phyloP scores from a whole-genome alignment of 2,797 vertebrate genomes.

The Columba guinea region DNA sequence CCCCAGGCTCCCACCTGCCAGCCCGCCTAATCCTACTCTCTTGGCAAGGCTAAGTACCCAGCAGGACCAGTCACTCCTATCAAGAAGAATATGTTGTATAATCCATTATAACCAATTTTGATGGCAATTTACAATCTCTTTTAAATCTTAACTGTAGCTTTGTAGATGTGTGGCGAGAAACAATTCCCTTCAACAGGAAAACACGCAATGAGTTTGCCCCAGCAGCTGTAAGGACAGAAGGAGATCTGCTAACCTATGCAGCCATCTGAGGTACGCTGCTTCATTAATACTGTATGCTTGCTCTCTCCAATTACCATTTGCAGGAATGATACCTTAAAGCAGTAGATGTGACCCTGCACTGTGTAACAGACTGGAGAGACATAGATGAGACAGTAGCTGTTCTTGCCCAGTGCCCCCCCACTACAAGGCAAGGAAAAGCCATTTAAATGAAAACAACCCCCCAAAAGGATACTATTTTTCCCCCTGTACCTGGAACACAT shows the following conservation, averaged over 20 bases:
- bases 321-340: background rate
- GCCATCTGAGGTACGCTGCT: background rate
- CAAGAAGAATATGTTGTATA: background rate
- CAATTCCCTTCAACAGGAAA: background rate
- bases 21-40: background rate
- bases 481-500: background rate
- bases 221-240: background rate
- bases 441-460: background rate
- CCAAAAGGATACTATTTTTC: background rate
- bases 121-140: background rate
- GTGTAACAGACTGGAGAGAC: background rate
- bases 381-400: background rate
- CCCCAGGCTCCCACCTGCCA: constrained; percentile 34
- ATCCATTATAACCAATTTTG: background rate
- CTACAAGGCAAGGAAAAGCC: background rate
- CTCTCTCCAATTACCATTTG: background rate
- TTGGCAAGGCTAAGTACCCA: background rate
- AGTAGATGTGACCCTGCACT: background rate
- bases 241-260: background rate
- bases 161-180: background rate
- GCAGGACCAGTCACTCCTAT: background rate
- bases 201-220: background rate
- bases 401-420: background rate
- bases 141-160: background rate
- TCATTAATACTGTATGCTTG: background rate